phyloP scores from a whole-genome alignment of 2,113 vertebrate species.

The Hippocampus guttulatus region DNA sequence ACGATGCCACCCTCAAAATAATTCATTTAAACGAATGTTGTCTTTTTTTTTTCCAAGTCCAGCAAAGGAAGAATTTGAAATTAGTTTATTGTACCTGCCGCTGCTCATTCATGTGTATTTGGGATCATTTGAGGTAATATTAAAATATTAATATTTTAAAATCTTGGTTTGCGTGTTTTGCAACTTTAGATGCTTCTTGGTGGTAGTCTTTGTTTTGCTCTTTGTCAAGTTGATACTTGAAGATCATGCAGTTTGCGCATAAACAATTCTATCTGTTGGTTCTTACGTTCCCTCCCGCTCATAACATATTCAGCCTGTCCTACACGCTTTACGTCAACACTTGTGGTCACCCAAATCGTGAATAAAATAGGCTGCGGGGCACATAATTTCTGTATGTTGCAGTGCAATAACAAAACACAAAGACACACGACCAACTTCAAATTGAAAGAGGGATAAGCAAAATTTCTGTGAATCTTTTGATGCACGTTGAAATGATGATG shows the following conservation, averaged over 20 bases:
- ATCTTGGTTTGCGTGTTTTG: not conserved
- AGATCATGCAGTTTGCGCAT: not conserved
- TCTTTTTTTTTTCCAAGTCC: not conserved
- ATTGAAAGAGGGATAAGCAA: not conserved
- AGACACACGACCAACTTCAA: not conserved
- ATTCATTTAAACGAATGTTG: no score
- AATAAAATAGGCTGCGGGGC: not conserved
- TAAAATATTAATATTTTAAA: not conserved
- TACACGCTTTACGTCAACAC: not conserved
- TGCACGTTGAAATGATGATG: not conserved
- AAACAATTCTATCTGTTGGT: not conserved
- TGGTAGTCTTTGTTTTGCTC: not conserved
- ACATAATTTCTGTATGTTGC: not conserved
- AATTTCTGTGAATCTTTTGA: not conserved
- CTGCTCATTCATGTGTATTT: not conserved
- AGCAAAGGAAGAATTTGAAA: not conserved
- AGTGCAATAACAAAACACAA: not conserved
- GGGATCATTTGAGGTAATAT: not conserved
- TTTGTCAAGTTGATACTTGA: not conserved
- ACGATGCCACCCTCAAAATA: no score
- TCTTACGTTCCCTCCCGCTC: not conserved
- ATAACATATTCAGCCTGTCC: constrained; percentile 4
- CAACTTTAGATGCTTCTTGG: not conserved
- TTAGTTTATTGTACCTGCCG: not conserved
- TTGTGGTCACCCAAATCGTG: not conserved